Conservation (phyloP, 2,888 invertebrate genomes). For the Sphaerophoria rueppellii region DNA sequence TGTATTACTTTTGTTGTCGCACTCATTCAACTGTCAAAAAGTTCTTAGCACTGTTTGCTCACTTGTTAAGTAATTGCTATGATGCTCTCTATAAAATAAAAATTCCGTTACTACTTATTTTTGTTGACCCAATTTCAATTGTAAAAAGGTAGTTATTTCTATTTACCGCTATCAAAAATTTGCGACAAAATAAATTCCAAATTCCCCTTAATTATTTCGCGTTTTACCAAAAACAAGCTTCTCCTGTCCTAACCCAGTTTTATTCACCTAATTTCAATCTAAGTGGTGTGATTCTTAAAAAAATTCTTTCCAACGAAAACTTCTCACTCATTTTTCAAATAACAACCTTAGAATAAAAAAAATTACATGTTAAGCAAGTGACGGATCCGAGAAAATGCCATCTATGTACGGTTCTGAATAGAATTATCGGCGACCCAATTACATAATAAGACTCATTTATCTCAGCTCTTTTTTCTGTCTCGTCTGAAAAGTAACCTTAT, state of each 20-base stretch:
- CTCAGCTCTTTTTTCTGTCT: constrained; percentile 1
- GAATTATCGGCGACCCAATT: constrained; percentile 63
- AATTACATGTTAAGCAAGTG: constrained; percentile 6
- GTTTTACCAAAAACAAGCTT: too few relatives aligned
- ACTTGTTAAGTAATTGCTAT: too few relatives aligned
- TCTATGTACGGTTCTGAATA: not conserved
- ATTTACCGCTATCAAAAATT: too few relatives aligned
- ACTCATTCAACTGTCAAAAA: too few relatives aligned
- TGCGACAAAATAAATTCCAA: too few relatives aligned
- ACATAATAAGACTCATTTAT: constrained; percentile 57
- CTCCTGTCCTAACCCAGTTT: constrained; percentile 1
- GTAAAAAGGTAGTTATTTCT: too few relatives aligned
- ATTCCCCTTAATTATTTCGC: too few relatives aligned
- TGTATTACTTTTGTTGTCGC: too few relatives aligned
- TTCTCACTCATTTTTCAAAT: not conserved
- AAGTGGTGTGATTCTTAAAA: not conserved
- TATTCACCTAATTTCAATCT: not conserved
- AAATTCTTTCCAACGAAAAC: not conserved
- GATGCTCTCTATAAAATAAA: too few relatives aligned
- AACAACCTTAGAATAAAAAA: constrained; percentile 12
- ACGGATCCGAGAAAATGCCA: not conserved
- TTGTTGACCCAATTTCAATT: too few relatives aligned
- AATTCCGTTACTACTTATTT: too few relatives aligned
- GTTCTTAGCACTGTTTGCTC: too few relatives aligned
- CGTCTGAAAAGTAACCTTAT: constrained; percentile 24